Evolutionary conservation across 2,888 invertebrate species (phyloP).

Genomic region (Thereva nobilitata): DNA sequence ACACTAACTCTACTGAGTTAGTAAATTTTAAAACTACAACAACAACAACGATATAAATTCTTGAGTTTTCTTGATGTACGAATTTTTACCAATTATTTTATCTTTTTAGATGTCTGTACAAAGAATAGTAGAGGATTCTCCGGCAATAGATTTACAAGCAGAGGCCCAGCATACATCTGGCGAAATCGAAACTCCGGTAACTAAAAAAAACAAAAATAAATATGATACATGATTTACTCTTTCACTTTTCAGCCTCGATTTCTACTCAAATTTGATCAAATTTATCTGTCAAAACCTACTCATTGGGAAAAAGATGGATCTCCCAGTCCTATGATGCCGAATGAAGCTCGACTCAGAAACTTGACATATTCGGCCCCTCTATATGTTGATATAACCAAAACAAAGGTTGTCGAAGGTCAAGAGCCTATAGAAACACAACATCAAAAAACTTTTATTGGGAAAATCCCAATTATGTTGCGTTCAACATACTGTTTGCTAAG

Average conservation of each 20-base stretch:
- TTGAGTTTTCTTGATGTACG: neutral
- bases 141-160: conserved; percentile 94
- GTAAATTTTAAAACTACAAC: too few relatives aligned
- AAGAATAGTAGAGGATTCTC: conserved; percentile 98
- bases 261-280: conserved; percentile 96
- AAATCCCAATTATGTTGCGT: conserved; percentile 99
- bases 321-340: conserved; percentile 99
- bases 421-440: conserved; percentile 84
- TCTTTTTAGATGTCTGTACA: conserved; percentile 87
- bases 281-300: conserved; percentile 98
- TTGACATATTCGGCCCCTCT: conserved; percentile 97
- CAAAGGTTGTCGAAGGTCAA: conserved; percentile 86
- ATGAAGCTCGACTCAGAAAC: conserved; percentile 96
- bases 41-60: too few relatives aligned
- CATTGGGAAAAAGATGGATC: conserved; percentile 99
- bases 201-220: too few relatives aligned
- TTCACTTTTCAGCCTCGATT: conserved; percentile 72
- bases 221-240: neutral
- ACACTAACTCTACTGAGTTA: too few relatives aligned
- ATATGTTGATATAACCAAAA: conserved; percentile 98
- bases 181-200: conserved; percentile 82
- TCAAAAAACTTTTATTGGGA: conserved; percentile 77
- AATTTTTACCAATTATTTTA: neutral
- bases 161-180: conserved; percentile 97
- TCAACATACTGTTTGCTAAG: conserved; percentile 96